These are phyloP conservation scores for Cirrhinus mrigala DNA, from an alignment of 2,797 vertebrate species.

Conservation along the genomic window DNA sequence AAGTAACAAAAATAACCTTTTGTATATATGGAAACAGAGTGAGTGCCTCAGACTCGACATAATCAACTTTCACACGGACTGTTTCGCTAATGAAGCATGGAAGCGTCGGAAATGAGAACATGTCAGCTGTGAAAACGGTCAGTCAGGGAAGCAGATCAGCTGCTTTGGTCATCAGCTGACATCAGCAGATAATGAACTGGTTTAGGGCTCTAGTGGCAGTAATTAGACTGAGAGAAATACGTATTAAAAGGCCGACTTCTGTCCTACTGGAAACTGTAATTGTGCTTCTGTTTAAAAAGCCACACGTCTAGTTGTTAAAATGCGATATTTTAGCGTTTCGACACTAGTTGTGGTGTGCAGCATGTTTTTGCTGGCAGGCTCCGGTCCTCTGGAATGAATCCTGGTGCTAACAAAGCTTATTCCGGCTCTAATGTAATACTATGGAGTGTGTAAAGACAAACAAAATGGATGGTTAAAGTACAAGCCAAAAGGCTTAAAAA, in stretches of 20 bases:
- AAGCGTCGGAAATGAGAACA: conserved; percentile 60
- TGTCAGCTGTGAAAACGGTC: conserved; percentile 52
- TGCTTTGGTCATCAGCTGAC: conserved; percentile 40
- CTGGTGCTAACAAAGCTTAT: conserved; percentile 20
- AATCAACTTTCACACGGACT: conserved; percentile 66
- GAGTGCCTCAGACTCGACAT: conserved; percentile 61
- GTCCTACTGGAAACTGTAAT: conserved; percentile 23
- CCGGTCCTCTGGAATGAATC: conserved; percentile 24
- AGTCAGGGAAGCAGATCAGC: conserved; percentile 35
- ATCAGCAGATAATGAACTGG: conserved; percentile 39
- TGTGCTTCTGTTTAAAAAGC: conserved; percentile 1
- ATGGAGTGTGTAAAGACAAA: conserved; percentile 22
- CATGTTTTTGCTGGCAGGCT: conserved; percentile 13
- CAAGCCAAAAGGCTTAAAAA: conserved; percentile 15
- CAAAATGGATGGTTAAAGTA: conserved; percentile 25
- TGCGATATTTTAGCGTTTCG: not conserved
- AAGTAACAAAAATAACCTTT: conserved; percentile 27
- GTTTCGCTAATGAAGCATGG: conserved; percentile 59
- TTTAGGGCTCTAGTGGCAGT: conserved; percentile 33
- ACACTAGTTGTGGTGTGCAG: not conserved
- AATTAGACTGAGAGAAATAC: conserved; percentile 43
- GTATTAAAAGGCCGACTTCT: conserved; percentile 26
- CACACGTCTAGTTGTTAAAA: not conserved
- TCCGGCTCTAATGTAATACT: not conserved
- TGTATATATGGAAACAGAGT: conserved; percentile 42